Evolutionary conservation across 2,888 invertebrate species (phyloP), one percentile per base, ranked within the genome.

Genomic region (Gandaritis pyraliata): DNA sequence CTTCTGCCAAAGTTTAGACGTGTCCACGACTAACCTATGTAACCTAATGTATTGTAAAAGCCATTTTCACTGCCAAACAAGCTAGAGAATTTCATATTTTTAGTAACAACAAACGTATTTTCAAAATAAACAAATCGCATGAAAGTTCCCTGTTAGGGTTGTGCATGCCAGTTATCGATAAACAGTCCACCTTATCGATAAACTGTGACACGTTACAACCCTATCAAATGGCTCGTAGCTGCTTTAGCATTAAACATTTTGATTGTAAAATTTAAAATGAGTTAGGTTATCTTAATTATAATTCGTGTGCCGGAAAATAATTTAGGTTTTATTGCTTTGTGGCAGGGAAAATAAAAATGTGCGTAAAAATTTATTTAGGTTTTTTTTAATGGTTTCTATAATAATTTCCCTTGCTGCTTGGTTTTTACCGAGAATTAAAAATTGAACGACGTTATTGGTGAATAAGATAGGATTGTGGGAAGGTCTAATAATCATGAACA

Each of bases 131-230:
- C 39, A 23, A 23, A 23, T 58, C 36, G 52, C 56, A 48, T 57
- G 59, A 5, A 13, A 48, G n/a, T 23, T 12, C 11, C n/a, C 45
- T 41, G 48, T 64, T 56, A 52, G 47, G 50, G 54, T 50, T 58
- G 41, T 63, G 55, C 56, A 55, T 52, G 51, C 29, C 12, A 39
- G 33, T 23, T 56, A 64, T 57, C 64, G 51, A 55, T 54, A 33
- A 48, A 60, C 53, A 36, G 30, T 45, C 36, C 12, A 7, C 30
- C 45, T 59, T 59, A 63, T 59, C 63, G 58, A 58, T 55, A 58
- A 58, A 29, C 38, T 6, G 36, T 30, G 54, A 59, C 63, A 56
- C 45, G 59, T 56, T 39, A 48, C 51, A 57, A 12, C 39, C 54
- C 47, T 55, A 51, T 50, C 11, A 41, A 55, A 55, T 50, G 12